These are phyloP conservation scores for Crioceris asparagi DNA, from an alignment of 2,888 invertebrate genomes.

Conservation along the genomic window DNA sequence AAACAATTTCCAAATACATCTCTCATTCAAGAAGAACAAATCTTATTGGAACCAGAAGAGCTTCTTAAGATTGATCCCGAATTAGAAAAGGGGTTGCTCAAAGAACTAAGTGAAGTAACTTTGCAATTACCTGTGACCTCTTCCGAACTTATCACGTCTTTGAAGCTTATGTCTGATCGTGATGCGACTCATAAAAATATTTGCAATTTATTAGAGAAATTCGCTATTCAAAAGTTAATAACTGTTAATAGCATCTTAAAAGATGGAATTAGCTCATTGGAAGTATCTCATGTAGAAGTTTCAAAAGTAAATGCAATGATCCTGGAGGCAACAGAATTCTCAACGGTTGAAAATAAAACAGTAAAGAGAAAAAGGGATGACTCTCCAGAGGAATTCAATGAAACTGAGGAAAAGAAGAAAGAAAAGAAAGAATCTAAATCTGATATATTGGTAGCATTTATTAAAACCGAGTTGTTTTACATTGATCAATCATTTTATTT, in stretches of 20 bases:
- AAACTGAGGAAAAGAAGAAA: conserved; percentile 46
- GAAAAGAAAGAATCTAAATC: conserved; percentile 44
- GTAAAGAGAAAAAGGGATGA: conserved; percentile 39
- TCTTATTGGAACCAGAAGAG: conserved; percentile 37
- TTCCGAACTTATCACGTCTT: conserved; percentile 48
- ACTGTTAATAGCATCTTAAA: conserved; percentile 42
- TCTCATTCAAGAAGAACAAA: conserved; percentile 28
- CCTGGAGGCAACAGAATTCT: conserved; percentile 30
- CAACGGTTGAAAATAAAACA: conserved; percentile 28
- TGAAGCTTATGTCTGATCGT: conserved; percentile 38
- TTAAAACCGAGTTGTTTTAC: neutral
- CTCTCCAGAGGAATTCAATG: conserved; percentile 28
- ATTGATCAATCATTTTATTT: conserved; percentile 24
- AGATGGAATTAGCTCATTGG: conserved; percentile 40
- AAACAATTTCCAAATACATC: conserved; percentile 13
- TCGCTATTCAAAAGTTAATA: conserved; percentile 65
- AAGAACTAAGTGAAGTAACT: conserved; percentile 56
- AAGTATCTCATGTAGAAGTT: conserved; percentile 46
- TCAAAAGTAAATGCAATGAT: conserved; percentile 47
- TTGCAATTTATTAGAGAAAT: conserved; percentile 64
- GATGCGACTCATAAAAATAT: conserved; percentile 40
- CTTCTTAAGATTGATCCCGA: conserved; percentile 45
- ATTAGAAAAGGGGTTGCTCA: conserved; percentile 53
- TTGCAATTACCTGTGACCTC: conserved; percentile 63
- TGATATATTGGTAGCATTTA: conserved; percentile 55